Evolutionary conservation across 2,888 invertebrate species (phyloP).

Genomic region (Congeria kusceri): DNA sequence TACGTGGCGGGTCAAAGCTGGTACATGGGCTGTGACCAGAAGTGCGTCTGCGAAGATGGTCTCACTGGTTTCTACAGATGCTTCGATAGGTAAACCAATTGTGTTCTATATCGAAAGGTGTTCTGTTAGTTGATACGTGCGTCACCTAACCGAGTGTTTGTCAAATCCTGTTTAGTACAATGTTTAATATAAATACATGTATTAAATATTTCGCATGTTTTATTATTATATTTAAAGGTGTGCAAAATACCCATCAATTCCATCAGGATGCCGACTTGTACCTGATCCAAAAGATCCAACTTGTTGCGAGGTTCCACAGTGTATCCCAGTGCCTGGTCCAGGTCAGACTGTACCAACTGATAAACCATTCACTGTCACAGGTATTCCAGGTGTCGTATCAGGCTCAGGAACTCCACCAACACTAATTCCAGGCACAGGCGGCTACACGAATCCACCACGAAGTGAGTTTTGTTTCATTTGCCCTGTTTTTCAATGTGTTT

Average conservation of each 20-base stretch:
- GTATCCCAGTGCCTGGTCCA: slow-evolving; percentile 64
- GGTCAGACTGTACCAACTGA: slow-evolving; percentile 63
- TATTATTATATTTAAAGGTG: slow-evolving; percentile 49
- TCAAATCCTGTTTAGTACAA: too few species aligned
- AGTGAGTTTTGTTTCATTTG: slow-evolving; percentile 63
- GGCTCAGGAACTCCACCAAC: slow-evolving; percentile 69
- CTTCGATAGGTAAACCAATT: slow-evolving; percentile 65
- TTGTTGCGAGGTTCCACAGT: slow-evolving; percentile 74
- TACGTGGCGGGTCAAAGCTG: slow-evolving; percentile 76
- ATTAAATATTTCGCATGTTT: too few species aligned
- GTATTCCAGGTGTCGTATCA: slow-evolving; percentile 70
- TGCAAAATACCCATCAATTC: slow-evolving; percentile 61
- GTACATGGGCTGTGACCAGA: slow-evolving; percentile 71
- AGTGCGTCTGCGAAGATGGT: slow-evolving; percentile 76
- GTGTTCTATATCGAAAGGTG: too few species aligned
- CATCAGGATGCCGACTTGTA: slow-evolving; percentile 63
- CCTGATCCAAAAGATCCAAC: slow-evolving; percentile 73
- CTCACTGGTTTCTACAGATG: slow-evolving; percentile 74
- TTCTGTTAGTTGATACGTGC: too few species aligned
- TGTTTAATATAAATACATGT: too few species aligned
- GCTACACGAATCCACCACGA: slow-evolving; percentile 63
- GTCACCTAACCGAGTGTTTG: too few species aligned
- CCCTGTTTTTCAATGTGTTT: too few species aligned
- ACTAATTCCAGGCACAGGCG: slow-evolving; percentile 60
- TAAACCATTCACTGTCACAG: slow-evolving; percentile 62